Evolutionary conservation across 2,113 vertebrate species (phyloP), one percentile per base, ranked within the genome.

Genomic region (Myotis lucifugus): DNA sequence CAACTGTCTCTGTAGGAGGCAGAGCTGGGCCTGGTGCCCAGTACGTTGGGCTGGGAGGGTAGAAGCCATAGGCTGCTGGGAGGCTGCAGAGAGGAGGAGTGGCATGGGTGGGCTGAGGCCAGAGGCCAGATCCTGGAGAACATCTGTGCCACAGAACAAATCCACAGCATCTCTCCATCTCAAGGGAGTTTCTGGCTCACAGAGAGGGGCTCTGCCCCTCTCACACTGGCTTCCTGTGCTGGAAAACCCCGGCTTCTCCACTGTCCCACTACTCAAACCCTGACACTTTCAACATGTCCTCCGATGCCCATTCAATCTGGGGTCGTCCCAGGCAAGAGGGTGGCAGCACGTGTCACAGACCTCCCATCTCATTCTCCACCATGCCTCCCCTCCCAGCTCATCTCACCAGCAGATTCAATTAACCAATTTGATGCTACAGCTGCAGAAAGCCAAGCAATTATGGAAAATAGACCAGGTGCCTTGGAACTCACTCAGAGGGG

Each of bases 401-500:
- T 96, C 85, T 95, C 91, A 88, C 93, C 93, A 93, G 93, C 85
- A 97, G 97, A 98, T 98, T 97, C 97, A 96, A 97, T 98, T 97
- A 98, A 93, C 97, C 93, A 95, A 96, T 89, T 92, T 96, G 95
- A 96, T 89, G 95, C 87, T 85, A 89, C 95, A 94, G 92, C 56
- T n/a, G 94, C 83, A 95, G 95, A 67, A 85, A 95, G 92, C 85
- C 87, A 76, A 81, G 81, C 92, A 73, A 82, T 88, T 34, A 82
- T 27, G 50, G 27, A 85, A 89, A 87, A 93, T 48, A 91, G 59
- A 70, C 0, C 93, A 96, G 90, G 40, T 88, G 92, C 84, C 88
- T 72, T 78, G 93, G 96, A 91, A 95, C 84, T 88, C 13, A 0
- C 4, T 83, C 78, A 56, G 73, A 66, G 72, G 27, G 83, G 67